phyloP scores from a whole-genome alignment of 2,113 vertebrate genomes.

The Prietella phreatophila region DNA sequence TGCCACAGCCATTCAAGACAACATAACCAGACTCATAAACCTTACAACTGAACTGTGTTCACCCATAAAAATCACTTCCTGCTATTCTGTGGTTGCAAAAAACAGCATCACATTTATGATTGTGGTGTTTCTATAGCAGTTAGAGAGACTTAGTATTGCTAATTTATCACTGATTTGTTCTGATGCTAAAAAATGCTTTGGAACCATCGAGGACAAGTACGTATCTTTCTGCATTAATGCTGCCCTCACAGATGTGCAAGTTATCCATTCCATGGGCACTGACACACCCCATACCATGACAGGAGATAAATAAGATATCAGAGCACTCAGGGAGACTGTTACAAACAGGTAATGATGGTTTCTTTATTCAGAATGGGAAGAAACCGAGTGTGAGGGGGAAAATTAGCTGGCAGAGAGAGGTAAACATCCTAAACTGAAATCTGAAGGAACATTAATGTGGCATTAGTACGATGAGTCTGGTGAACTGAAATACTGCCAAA shows the following conservation, averaged over 20 bases:
- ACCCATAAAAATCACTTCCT: background rate
- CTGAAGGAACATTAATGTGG: no score
- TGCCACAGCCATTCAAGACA: background rate
- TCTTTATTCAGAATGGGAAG: no score
- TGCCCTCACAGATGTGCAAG: no score
- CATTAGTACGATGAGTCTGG: background rate
- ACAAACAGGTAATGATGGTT: no score
- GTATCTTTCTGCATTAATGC: no score
- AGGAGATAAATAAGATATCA: no score
- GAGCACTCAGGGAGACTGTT: background rate
- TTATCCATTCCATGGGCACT: no score
- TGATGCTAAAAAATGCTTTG: background rate
- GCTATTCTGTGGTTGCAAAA: background rate
- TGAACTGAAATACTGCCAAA: slow-evolving; percentile 19
- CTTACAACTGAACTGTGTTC: background rate
- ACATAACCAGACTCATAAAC: background rate
- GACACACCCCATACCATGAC: no score
- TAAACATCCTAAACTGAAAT: no score
- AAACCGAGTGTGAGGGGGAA: no score
- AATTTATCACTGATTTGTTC: background rate
- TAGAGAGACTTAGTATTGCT: background rate
- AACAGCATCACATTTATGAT: background rate
- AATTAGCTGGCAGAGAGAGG: no score
- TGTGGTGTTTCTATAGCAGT: background rate
- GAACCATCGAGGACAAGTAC: no score